A percentile compares a stretch with the other conserved stretches of the same genome.
Conservation (phyloP, 2,113 vertebrate species). For the Nibea albiflora region DNA sequence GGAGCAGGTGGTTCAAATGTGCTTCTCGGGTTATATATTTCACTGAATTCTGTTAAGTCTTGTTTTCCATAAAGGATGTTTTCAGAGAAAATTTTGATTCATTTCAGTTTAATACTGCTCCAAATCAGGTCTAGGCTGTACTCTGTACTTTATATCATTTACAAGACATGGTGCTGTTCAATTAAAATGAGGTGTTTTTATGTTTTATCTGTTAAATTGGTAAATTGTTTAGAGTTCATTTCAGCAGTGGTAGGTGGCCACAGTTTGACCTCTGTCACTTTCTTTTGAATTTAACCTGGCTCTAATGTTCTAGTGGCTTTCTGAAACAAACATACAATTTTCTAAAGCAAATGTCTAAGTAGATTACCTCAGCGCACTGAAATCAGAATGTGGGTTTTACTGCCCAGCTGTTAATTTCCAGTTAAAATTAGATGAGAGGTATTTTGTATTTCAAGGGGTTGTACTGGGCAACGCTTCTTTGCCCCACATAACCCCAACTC, state of each 20-base stretch:
- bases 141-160: background rate
- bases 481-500: conserved; percentile 11
- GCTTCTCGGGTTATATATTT: too few relatives aligned
- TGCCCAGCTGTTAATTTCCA: background rate
- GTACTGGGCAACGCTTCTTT: conserved; percentile 14
- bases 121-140: too few relatives aligned
- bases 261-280: background rate
- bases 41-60: too few relatives aligned
- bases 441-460: conserved; percentile 19
- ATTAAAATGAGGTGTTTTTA: background rate
- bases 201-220: background rate
- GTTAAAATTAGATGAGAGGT: conserved; percentile 8
- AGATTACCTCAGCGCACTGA: background rate
- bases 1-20: too few relatives aligned
- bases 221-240: too few relatives aligned
- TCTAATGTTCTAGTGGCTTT: background rate
- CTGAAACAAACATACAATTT: background rate
- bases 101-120: too few relatives aligned
- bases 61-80: too few relatives aligned
- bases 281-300: background rate
- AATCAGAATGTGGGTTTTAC: background rate
- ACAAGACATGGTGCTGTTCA: background rate
- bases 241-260: too few relatives aligned
- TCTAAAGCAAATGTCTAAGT: background rate
- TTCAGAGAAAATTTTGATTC: too few relatives aligned